Evolutionary conservation across 2,113 vertebrate species (phyloP).

Genomic region (Ochotona princeps): DNA sequence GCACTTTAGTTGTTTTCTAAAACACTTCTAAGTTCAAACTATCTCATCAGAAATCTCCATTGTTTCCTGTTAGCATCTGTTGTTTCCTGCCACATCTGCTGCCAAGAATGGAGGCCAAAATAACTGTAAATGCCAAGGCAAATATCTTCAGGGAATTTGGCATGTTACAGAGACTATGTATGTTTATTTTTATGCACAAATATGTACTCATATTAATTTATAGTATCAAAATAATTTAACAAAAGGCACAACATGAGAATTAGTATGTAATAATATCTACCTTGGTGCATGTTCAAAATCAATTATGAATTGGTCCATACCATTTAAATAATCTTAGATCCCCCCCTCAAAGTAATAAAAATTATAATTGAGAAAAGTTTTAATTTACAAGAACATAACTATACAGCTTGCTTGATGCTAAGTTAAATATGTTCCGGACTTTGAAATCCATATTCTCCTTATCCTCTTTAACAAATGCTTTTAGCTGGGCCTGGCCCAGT

Average conservation of each 20-base stretch:
- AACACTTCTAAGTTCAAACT: slow-evolving; percentile 62
- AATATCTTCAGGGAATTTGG: background rate
- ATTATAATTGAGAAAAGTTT: background rate
- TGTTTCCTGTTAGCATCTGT: slow-evolving; percentile 47
- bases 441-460: background rate
- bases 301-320: background rate
- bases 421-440: background rate
- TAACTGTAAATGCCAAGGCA: background rate
- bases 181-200: background rate
- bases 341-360: background rate
- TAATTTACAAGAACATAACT: background rate
- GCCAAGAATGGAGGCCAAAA: background rate
- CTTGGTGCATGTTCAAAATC: background rate
- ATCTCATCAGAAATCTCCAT: slow-evolving; percentile 69
- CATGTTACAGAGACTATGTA: fast-evolving
- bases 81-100: background rate
- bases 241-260: background rate
- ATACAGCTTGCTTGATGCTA: background rate
- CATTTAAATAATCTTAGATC: background rate
- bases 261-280: background rate
- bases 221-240: background rate
- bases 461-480: background rate
- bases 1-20: slow-evolving; percentile 74
- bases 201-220: background rate
- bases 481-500: background rate